Percentiles rank a stretch among this genome's conserved stretches.
Conservation (phyloP, 1,140 invertebrate species). For the Phortica variegata region DNA sequence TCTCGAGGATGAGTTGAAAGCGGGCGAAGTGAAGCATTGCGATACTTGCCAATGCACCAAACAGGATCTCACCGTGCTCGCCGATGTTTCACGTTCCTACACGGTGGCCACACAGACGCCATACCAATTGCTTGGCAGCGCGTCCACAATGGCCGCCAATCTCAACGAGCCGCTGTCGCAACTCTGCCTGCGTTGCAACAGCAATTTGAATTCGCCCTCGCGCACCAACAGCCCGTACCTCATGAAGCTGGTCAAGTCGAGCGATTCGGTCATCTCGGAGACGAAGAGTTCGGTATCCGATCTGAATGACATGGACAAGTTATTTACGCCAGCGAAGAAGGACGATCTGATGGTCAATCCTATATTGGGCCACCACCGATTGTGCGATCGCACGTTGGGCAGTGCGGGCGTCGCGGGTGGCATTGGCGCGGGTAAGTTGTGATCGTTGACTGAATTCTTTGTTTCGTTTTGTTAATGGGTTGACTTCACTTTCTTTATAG, state of each 20-base stretch:
- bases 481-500: slow-evolving; percentile 38
- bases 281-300: slow-evolving; percentile 56
- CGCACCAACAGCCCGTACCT: slow-evolving; percentile 53
- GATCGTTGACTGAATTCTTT: too few species aligned
- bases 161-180: slow-evolving; percentile 59
- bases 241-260: slow-evolving; percentile 56
- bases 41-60: slow-evolving; percentile 75
- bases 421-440: not conserved
- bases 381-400: slow-evolving; percentile 58
- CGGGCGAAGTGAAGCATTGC: slow-evolving; percentile 75
- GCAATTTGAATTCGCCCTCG: slow-evolving; percentile 55
- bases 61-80: slow-evolving; percentile 62
- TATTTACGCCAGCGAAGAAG: slow-evolving; percentile 52
- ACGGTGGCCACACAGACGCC: slow-evolving; percentile 65
- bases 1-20: slow-evolving; percentile 79
- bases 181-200: slow-evolving; percentile 62
- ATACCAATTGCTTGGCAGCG: slow-evolving; percentile 22
- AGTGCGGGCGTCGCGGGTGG: not conserved
- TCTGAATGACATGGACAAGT: slow-evolving; percentile 50
- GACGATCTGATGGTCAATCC: slow-evolving; percentile 60
- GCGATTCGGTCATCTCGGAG: slow-evolving; percentile 55
- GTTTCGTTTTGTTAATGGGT: too few species aligned
- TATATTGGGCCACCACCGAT: slow-evolving; percentile 61
- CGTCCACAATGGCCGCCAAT: not conserved
- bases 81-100: slow-evolving; percentile 62